Evolutionary conservation across 53 echinoderm and acorn worm species (phyloP).

Genomic region (Holothuria scabra): DNA sequence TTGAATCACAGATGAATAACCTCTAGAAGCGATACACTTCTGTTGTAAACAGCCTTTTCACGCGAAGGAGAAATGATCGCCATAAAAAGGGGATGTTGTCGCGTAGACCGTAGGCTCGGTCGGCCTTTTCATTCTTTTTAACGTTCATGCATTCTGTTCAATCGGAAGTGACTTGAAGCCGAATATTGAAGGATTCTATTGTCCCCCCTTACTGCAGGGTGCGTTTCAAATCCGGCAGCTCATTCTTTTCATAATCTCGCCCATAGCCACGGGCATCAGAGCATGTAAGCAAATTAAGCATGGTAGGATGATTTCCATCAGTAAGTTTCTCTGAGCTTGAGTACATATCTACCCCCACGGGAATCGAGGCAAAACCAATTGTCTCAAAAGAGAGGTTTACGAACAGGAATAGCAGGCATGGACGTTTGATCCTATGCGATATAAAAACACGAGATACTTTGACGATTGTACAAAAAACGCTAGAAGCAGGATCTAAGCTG

Average conservation of each 20-base stretch:
- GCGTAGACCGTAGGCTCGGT: neutral
- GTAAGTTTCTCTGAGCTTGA: neutral
- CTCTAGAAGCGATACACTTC: neutral
- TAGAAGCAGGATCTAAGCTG: neutral
- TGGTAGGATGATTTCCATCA: conserved; percentile 13
- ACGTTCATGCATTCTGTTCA: conserved; percentile 8
- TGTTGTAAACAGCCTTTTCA: conserved; percentile 7
- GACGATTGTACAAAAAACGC: neutral
- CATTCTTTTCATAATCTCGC: conserved; percentile 33
- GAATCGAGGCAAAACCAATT: no score
- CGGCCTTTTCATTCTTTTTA: neutral
- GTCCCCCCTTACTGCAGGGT: conserved; percentile 34
- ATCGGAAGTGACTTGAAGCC: conserved; percentile 2
- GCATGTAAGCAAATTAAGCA: conserved; percentile 32
- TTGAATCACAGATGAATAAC: no score
- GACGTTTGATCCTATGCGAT: conserved; percentile 38
- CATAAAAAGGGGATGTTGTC: conserved; percentile 1
- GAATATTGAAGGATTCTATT: conserved; percentile 13
- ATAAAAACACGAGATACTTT: conserved; percentile 11
- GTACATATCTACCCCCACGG: no score
- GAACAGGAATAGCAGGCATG: neutral
- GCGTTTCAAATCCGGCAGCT: conserved; percentile 41
- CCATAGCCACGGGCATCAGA: conserved; percentile 23
- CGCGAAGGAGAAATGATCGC: neutral
- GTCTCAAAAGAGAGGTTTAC: neutral